phyloP scores from a whole-genome alignment of 92 coral and sea anemone genomes.

The Siderastrea radians region DNA sequence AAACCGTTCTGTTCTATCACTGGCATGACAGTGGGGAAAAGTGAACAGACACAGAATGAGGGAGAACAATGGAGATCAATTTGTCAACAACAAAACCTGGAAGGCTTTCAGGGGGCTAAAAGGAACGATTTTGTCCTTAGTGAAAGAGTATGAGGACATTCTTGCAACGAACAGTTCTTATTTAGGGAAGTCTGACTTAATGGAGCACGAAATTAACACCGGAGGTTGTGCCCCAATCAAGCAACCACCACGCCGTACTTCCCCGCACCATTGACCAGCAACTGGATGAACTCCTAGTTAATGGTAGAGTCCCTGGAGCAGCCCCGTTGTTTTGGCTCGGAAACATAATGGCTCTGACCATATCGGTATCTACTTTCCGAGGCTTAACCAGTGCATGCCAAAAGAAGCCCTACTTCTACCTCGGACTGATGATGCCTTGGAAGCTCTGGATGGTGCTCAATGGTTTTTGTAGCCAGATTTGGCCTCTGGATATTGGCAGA shows the following conservation, averaged over 20 bases:
- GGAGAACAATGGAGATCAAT: neutral
- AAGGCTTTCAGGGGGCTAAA: conserved; percentile 13
- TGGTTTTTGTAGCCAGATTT: conserved; percentile 2
- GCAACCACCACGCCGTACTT: conserved; percentile 36
- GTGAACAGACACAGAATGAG: neutral
- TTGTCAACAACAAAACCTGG: neutral
- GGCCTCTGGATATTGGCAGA: conserved; percentile 38
- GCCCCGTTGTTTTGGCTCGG: conserved; percentile 25
- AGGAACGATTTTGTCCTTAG: conserved; percentile 16
- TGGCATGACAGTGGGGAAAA: conserved; percentile 6
- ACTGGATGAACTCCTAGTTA: conserved; percentile 33
- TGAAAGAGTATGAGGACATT: conserved; percentile 23
- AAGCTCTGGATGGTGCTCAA: conserved; percentile 45
- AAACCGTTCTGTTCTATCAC: neutral
- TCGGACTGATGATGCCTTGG: conserved; percentile 62
- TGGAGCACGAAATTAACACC: conserved; percentile 47
- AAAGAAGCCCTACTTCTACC: conserved; percentile 69
- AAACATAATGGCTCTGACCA: conserved; percentile 3
- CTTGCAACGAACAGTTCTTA: conserved; percentile 35
- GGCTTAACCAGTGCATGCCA: neutral
- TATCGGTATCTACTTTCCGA: conserved; percentile 22
- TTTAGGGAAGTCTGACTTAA: conserved; percentile 30
- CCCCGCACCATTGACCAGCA: conserved; percentile 47
- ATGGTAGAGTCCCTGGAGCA: conserved; percentile 61
- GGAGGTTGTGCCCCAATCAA: conserved; percentile 29